A percentile compares a stretch with the other conserved stretches of the same genome.
These are phyloP conservation scores for Thereuonema tuberculata DNA, from an alignment of 1,140 invertebrate species.

Conservation along the genomic window DNA sequence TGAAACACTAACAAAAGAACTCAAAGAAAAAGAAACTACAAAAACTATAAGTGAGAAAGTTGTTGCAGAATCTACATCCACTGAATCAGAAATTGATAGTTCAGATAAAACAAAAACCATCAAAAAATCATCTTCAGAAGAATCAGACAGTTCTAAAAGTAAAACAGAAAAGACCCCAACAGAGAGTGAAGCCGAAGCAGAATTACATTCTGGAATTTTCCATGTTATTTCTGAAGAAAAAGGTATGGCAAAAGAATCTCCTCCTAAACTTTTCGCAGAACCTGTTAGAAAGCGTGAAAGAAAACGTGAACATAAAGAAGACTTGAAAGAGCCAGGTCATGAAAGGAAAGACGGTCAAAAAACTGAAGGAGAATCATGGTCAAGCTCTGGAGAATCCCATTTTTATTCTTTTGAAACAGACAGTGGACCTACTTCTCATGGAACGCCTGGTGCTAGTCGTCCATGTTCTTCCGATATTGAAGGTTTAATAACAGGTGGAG, in stretches of 20 bases:
- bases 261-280: too few species aligned
- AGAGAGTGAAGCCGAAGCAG: too few species aligned
- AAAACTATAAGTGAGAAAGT: constrained; percentile 1
- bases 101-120: too few species aligned
- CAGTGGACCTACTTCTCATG: constrained; percentile 36
- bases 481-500: constrained; percentile 42
- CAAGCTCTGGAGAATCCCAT: constrained; percentile 75
- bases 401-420: constrained; percentile 69
- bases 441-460: constrained; percentile 42
- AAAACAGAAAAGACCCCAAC: too few species aligned
- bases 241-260: too few species aligned
- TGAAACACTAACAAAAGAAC: constrained; percentile 28
- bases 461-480: constrained; percentile 80
- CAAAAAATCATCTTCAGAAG: too few species aligned
- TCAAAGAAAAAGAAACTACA: constrained; percentile 9
- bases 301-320: too few species aligned
- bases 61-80: not conserved
- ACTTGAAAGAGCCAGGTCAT: too few species aligned
- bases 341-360: not conserved
- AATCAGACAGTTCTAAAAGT: too few species aligned
- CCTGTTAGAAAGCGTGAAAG: too few species aligned
- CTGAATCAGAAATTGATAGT: not conserved
- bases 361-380: constrained; percentile 35
- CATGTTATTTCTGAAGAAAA: too few species aligned
- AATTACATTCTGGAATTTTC: too few species aligned